Evolutionary conservation across 2,113 vertebrate species (phyloP).

Genomic region (Salvelinus alpinus): DNA sequence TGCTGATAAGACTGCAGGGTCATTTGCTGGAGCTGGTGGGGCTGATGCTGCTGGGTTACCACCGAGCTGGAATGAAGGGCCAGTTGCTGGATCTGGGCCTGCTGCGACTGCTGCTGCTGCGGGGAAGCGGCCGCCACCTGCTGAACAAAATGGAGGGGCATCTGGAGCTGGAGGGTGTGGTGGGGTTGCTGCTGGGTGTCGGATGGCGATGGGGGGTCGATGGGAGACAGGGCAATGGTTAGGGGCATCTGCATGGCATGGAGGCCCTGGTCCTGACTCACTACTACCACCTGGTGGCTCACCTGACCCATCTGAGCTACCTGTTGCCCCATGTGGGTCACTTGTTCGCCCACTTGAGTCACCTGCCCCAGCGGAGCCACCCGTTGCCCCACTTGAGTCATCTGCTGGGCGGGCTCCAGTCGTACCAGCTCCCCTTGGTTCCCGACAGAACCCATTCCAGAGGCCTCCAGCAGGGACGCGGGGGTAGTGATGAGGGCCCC

Average conservation of each 20-base stretch:
- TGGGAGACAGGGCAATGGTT: conserved; percentile 71
- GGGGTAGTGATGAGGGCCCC: conserved; percentile 92
- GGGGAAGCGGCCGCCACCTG: conserved; percentile 34
- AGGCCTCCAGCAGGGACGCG: conserved; percentile 78
- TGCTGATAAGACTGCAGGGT: conserved; percentile 58
- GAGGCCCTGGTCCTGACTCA: conserved; percentile 72
- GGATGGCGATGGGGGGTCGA: conserved; percentile 54
- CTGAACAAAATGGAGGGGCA: conserved; percentile 73
- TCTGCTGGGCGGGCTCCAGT: conserved; percentile 15
- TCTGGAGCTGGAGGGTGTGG: conserved; percentile 67
- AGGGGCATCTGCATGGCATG: conserved; percentile 75
- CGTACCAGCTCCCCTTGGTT: conserved; percentile 64
- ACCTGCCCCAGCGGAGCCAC: conserved; percentile 10
- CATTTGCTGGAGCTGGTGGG: conserved; percentile 73
- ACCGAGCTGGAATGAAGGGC: conserved; percentile 57
- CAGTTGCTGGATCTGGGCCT: conserved; percentile 70
- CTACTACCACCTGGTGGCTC: conserved; percentile 70
- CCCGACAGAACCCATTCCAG: conserved; percentile 65
- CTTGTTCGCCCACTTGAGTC: conserved; percentile 34
- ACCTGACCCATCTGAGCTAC: conserved; percentile 52
- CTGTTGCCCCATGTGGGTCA: background rate
- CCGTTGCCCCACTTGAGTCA: too few species aligned
- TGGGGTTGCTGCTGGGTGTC: conserved; percentile 69
- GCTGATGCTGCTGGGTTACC: conserved; percentile 63
- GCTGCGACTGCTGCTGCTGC: conserved; percentile 57